These are phyloP conservation scores for Echeneis naucrates DNA, from an alignment of 2,797 vertebrate genomes.

Conservation along the genomic window DNA sequence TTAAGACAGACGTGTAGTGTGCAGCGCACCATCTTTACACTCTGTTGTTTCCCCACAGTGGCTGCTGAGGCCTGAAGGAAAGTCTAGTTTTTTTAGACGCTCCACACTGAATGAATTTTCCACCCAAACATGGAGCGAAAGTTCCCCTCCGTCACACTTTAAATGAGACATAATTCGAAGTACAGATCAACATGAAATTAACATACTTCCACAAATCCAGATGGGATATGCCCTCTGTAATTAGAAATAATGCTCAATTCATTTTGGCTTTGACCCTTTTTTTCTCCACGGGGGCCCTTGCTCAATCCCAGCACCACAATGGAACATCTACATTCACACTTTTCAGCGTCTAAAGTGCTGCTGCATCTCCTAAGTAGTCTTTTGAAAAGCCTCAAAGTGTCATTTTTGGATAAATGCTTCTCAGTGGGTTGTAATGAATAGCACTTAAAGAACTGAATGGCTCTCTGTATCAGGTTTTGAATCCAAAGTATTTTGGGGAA, in stretches of 20 bases:
- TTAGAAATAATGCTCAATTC: slow-evolving; percentile 64
- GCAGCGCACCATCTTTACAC: slow-evolving; percentile 44
- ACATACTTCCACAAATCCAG: slow-evolving; percentile 60
- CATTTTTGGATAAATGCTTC: slow-evolving; percentile 75
- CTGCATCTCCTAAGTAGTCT: slow-evolving; percentile 59
- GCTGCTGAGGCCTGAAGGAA: slow-evolving; percentile 31
- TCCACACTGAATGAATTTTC: slow-evolving; percentile 65
- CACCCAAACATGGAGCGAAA: slow-evolving; percentile 62
- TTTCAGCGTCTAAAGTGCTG: slow-evolving; percentile 45
- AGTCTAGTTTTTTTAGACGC: slow-evolving; percentile 40
- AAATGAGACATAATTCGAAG: slow-evolving; percentile 74
- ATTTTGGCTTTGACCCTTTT: slow-evolving; percentile 32
- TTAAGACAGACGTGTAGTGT: slow-evolving; percentile 51
- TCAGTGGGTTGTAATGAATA: slow-evolving; percentile 72
- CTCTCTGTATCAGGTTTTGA: slow-evolving; percentile 74
- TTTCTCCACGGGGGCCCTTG: slow-evolving; percentile 42
- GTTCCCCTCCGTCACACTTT: slow-evolving; percentile 68
- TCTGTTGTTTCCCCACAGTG: slow-evolving; percentile 57
- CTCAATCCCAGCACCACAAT: slow-evolving; percentile 51
- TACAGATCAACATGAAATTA: slow-evolving; percentile 68
- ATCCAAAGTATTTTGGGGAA: slow-evolving; percentile 72
- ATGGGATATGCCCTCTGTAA: slow-evolving; percentile 62
- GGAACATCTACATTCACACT: slow-evolving; percentile 58
- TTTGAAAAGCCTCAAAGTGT: slow-evolving; percentile 71
- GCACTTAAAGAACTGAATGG: slow-evolving; percentile 76